These are phyloP conservation scores for Ridgeia piscesae DNA, from an alignment of 1,140 invertebrate genomes.

Conservation along the genomic window DNA sequence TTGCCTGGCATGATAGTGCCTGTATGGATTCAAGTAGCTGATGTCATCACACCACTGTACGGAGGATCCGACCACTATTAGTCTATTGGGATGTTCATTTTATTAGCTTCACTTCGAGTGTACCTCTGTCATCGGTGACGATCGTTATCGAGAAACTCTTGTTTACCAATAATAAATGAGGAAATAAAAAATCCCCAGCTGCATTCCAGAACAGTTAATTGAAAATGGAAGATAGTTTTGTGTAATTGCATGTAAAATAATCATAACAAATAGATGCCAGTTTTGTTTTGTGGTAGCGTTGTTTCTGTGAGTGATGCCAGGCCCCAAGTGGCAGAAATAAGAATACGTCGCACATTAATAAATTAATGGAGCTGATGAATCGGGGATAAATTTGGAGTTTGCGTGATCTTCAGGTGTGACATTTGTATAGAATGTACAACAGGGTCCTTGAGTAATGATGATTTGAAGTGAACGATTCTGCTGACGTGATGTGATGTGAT, in stretches of 20 bases:
- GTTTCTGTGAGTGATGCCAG: too few relatives aligned
- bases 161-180: neutral
- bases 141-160: neutral
- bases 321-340: too few relatives aligned
- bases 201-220: neutral
- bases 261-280: neutral
- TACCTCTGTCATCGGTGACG: neutral
- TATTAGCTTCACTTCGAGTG: neutral
- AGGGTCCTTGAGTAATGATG: neutral
- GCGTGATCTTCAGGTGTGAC: neutral
- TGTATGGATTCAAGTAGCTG: neutral
- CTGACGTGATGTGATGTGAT: too few relatives aligned
- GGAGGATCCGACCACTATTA: neutral
- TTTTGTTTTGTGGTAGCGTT: neutral
- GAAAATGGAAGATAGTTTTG: neutral
- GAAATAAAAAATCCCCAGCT: neutral
- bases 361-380: neutral
- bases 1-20: neutral
- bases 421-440: neutral
- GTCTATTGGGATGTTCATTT: neutral
- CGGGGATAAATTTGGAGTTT: neutral
- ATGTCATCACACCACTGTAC: neutral
- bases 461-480: too few relatives aligned
- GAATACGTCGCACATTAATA: too few relatives aligned
- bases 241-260: neutral